Base-by-base conservation (phyloP, 2,888 invertebrate genomes). In the Eulithis prunata region DNA sequence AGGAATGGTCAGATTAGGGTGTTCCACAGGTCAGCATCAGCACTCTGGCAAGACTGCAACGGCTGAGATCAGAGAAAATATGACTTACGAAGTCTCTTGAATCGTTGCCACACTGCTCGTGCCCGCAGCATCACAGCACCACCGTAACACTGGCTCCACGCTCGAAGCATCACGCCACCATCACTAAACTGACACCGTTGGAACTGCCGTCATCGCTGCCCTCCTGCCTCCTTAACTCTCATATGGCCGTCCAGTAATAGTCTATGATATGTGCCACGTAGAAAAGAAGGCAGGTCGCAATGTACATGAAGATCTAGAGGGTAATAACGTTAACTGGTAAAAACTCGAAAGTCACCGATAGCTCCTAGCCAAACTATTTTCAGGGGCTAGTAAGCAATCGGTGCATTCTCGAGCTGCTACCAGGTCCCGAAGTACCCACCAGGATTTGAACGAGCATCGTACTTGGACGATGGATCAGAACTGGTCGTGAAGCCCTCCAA, bases 401-500 rank as follows among this genome's bases (percentile, higher is more conserved):
- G 14, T 47, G 47, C 7, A 5, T 47, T 13, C 3, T 11, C 21
- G 21, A 49, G 49, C 14, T 53, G 41, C 53, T 32, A 47, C 10
- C 21, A 21, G 21, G 38, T 45, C 6, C 36, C 38, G 38, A 61
- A 61, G 43, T 32, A 66, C 62, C 55, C 62, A 66, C 66, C 14
- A 93, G 84, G 53, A 93, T 91, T 73, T 93, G 93, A 12, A 93
- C 90, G 81, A 93, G 83, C 93, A 93, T 93, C 81, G 75, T 87
- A 82, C 63, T 59, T 60, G 70, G 54, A 21, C 60, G 54, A 46
- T 36, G 47, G 56, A 32, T 49, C 60, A 38, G 54, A 53, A 68
- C 67, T 64, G 67, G 49, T 12, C 41, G 54, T 46, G 83, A 84
- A 84, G 82, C 84, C 84, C 36, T 74, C 75, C 49, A 28, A 64